These are phyloP conservation scores for Pectinophora gossypiella DNA, from an alignment of 1,140 invertebrate genomes.

Conservation along the genomic window DNA sequence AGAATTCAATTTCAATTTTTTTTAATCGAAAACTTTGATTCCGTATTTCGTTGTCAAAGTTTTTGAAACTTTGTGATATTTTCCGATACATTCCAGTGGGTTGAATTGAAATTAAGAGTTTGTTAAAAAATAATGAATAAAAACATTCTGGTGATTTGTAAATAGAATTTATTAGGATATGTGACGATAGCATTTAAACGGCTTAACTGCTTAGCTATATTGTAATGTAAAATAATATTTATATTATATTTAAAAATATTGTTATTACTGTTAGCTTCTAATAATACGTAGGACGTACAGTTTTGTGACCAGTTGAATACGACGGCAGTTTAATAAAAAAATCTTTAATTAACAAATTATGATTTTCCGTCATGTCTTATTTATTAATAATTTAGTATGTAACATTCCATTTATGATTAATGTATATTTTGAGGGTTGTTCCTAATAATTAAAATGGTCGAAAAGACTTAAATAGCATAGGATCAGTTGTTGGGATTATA, in stretches of 20 bases:
- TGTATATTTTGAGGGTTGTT: constrained; percentile 52
- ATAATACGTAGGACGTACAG: constrained; percentile 59
- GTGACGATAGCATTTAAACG: constrained; percentile 61
- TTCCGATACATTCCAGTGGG: neutral
- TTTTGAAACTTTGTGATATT: constrained; percentile 1
- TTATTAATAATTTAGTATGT: constrained; percentile 35
- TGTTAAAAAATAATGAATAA: neutral
- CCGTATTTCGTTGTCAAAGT: neutral
- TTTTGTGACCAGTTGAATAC: constrained; percentile 12
- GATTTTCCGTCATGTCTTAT: constrained; percentile 20
- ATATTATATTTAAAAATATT: constrained; percentile 66
- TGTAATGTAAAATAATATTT: constrained; percentile 71
- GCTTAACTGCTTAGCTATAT: constrained; percentile 64
- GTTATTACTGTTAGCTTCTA: constrained; percentile 49
- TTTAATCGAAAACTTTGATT: neutral
- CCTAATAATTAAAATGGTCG: constrained; percentile 41
- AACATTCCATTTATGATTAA: constrained; percentile 33
- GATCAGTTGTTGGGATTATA: too few species aligned
- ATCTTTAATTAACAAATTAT: constrained; percentile 13
- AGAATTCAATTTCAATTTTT: constrained; percentile 3
- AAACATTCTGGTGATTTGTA: constrained; percentile 67
- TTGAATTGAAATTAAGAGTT: too few species aligned
- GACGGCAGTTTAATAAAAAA: constrained; percentile 11
- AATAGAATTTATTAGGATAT: constrained; percentile 72
- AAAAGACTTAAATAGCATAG: constrained; percentile 8